Evolutionary conservation across 2,797 vertebrate species (phyloP).

Genomic region (Myripristis murdjan): DNA sequence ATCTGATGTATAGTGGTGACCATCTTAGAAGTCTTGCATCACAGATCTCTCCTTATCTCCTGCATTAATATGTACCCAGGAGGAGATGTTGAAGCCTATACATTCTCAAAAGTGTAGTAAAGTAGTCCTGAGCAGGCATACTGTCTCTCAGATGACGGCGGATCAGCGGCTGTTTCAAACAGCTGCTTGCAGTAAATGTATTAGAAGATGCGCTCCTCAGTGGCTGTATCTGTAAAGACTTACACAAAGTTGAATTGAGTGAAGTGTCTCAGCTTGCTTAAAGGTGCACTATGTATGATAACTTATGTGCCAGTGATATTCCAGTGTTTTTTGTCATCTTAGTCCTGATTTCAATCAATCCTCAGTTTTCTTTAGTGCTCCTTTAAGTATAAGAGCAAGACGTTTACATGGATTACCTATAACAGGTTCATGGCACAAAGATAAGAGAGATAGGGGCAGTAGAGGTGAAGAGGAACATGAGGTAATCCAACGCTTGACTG

Average conservation of each 20-base stretch:
- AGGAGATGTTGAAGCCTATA: neutral
- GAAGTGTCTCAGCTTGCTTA: conserved; percentile 13
- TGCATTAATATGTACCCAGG: neutral
- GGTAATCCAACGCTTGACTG: conserved; percentile 14
- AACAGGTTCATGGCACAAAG: conserved; percentile 30
- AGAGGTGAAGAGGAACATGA: conserved; percentile 2
- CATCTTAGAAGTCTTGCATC: neutral
- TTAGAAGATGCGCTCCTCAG: conserved; percentile 6
- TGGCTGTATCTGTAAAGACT: neutral
- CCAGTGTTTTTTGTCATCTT: too few relatives aligned
- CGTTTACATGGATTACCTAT: conserved; percentile 20
- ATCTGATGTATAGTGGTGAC: conserved; percentile 4
- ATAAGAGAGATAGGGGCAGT: neutral
- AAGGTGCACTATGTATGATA: too few relatives aligned
- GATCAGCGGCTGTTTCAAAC: conserved; percentile 17
- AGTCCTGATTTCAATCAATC: too few relatives aligned
- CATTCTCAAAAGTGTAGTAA: conserved; percentile 9
- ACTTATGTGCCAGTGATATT: too few relatives aligned
- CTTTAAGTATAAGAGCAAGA: neutral
- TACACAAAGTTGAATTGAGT: conserved; percentile 14
- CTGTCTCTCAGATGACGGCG: conserved; percentile 2
- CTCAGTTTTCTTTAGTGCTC: too few relatives aligned
- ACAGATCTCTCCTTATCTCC: neutral
- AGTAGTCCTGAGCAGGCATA: conserved; percentile 1
- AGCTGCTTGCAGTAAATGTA: conserved; percentile 15